Conservation (phyloP, 2,113 vertebrate genomes). For the Haplotaxodon microlepis region DNA sequence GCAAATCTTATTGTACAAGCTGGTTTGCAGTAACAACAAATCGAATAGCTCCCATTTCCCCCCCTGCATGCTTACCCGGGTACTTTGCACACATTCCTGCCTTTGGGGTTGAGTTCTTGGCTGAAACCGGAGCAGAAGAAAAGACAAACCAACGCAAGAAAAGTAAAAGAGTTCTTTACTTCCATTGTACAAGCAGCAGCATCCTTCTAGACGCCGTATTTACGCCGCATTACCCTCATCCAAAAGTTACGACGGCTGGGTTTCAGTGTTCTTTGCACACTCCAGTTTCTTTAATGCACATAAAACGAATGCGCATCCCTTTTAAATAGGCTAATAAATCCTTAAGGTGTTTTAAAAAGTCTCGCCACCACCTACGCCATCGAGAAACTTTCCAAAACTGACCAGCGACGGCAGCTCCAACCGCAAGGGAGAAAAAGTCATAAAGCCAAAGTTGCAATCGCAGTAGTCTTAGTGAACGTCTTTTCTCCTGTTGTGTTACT, state of each 20-base stretch:
- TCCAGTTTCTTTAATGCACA: neutral
- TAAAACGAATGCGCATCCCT: slow-evolving; percentile 4
- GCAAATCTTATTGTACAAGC: neutral
- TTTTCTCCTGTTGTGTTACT: neutral
- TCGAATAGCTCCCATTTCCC: neutral
- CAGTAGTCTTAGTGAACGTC: neutral
- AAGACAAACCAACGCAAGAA: slow-evolving; percentile 57
- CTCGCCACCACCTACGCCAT: slow-evolving; percentile 21
- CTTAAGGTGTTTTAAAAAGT: neutral
- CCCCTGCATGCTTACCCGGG: slow-evolving; percentile 61
- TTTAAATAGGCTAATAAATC: neutral
- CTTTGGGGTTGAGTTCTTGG: slow-evolving; percentile 73
- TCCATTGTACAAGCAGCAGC: slow-evolving; percentile 72
- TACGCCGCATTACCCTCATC: slow-evolving; percentile 52
- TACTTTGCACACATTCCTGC: slow-evolving; percentile 74
- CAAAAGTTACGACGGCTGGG: neutral
- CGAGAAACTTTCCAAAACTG: slow-evolving; percentile 23
- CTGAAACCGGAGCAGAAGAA: slow-evolving; percentile 55
- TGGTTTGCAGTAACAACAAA: neutral
- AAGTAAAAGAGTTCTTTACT: slow-evolving; percentile 65
- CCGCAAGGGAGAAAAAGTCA: slow-evolving; percentile 6
- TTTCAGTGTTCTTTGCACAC: neutral
- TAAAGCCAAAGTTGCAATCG: slow-evolving; percentile 13
- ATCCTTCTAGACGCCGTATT: slow-evolving; percentile 69
- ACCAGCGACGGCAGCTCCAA: slow-evolving; percentile 6